Conservation (phyloP, 2,797 vertebrate species). For the Capromys pilorides region DNA sequence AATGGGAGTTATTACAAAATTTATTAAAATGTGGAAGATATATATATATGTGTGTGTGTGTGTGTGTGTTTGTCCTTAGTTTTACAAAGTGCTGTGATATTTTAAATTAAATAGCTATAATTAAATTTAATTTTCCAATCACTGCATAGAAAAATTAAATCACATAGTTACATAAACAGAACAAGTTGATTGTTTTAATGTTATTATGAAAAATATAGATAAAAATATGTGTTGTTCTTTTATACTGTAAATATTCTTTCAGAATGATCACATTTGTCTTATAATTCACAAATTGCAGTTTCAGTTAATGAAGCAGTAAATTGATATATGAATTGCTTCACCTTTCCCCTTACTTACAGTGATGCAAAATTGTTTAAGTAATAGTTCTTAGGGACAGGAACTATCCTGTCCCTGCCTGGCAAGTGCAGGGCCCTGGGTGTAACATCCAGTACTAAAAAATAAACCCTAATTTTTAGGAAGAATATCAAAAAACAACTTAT, state of each 20-base stretch:
- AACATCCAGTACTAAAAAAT: too few species aligned
- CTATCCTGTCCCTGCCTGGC: too few species aligned
- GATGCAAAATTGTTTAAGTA: slow-evolving; percentile 57
- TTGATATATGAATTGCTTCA: slow-evolving; percentile 70
- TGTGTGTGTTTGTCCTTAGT: not conserved
- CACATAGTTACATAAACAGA: slow-evolving; percentile 58
- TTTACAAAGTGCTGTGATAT: slow-evolving; percentile 17
- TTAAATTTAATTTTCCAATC: slow-evolving; percentile 36
- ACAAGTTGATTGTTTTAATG: slow-evolving; percentile 42
- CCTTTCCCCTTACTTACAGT: slow-evolving; percentile 51
- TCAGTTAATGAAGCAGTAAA: slow-evolving; percentile 74
- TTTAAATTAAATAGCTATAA: slow-evolving; percentile 41
- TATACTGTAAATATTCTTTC: slow-evolving; percentile 64
- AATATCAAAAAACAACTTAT: slow-evolving; percentile 43
- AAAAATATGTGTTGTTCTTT: slow-evolving; percentile 53
- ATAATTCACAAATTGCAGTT: slow-evolving; percentile 68
- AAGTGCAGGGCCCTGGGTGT: too few species aligned
- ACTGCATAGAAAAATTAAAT: slow-evolving; percentile 55
- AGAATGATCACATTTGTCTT: slow-evolving; percentile 67
- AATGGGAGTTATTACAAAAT: slow-evolving; percentile 46
- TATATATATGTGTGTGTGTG: not conserved
- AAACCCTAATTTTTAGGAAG: slow-evolving; percentile 54
- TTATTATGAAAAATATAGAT: slow-evolving; percentile 60
- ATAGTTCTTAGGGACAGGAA: slow-evolving; percentile 9
- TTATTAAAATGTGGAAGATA: not conserved